A percentile compares a stretch with the other conserved stretches of the same genome.
These are phyloP conservation scores for Drosophila fulvimacula DNA, from an alignment of 2,888 invertebrate species.

Conservation along the genomic window DNA sequence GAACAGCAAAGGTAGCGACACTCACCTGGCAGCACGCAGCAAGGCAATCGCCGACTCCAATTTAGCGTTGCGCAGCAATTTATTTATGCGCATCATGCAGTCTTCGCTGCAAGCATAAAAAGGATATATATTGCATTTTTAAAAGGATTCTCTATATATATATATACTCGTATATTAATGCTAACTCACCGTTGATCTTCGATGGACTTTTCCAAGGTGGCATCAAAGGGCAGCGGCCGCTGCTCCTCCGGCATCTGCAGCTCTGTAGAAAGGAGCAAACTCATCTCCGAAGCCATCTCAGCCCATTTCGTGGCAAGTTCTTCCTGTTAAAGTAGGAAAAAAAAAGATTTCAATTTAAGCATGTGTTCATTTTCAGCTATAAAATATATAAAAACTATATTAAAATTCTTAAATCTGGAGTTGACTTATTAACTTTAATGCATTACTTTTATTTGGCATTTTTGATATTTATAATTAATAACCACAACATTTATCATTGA, in stretches of 20 bases:
- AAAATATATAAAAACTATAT: neutral
- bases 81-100: slow-evolving; percentile 95
- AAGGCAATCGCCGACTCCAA: slow-evolving; percentile 92
- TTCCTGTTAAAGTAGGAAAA: slow-evolving; percentile 55
- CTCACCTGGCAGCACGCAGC: slow-evolving; percentile 91
- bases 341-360: neutral
- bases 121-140: slow-evolving; percentile 9
- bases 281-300: slow-evolving; percentile 87
- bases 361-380: neutral
- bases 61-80: slow-evolving; percentile 89
- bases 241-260: slow-evolving; percentile 84
- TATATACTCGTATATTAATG: neutral
- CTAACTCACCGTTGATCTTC: slow-evolving; percentile 92
- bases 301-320: slow-evolving; percentile 88
- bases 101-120: slow-evolving; percentile 88
- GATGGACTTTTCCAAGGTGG: slow-evolving; percentile 92
- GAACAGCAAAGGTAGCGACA: slow-evolving; percentile 36
- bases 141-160: neutral
- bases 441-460: too few species aligned
- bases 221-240: slow-evolving; percentile 92
- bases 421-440: too few species aligned
- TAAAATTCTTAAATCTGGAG: neutral
- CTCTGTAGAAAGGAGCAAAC: slow-evolving; percentile 86
- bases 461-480: neutral
- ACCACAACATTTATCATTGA: neutral